A percentile compares a stretch with the other conserved stretches of the same genome.
These are phyloP conservation scores for Chrysina gloriosa DNA, from an alignment of 2,888 invertebrate genomes.

Conservation along the genomic window DNA sequence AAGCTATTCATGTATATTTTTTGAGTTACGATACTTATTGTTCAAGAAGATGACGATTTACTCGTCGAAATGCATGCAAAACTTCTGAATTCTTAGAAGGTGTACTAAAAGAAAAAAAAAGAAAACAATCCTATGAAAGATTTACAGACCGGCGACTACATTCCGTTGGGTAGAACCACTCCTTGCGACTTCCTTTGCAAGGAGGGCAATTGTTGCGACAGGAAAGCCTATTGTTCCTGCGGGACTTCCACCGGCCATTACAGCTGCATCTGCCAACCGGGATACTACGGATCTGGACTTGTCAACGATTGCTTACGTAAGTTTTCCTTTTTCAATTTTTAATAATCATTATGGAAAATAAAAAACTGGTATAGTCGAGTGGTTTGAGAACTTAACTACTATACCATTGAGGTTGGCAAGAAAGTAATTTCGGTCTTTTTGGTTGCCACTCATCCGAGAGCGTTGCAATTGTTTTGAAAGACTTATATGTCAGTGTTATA, in stretches of 20 bases:
- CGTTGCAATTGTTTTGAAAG: too few relatives aligned
- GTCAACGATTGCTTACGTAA: constrained; percentile 71
- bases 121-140: constrained; percentile 62
- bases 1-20: background rate
- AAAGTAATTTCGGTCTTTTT: too few relatives aligned
- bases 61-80: too few relatives aligned
- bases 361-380: too few relatives aligned
- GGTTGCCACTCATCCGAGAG: too few relatives aligned
- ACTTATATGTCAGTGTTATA: too few relatives aligned
- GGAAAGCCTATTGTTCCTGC: constrained; percentile 72
- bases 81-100: too few relatives aligned
- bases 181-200: constrained; percentile 70
- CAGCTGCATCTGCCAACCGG: constrained; percentile 74
- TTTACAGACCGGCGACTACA: constrained; percentile 71
- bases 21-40: background rate
- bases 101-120: background rate
- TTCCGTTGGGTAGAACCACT: constrained; percentile 64
- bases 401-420: too few relatives aligned
- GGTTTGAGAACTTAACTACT: too few relatives aligned
- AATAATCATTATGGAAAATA: background rate
- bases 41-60: too few relatives aligned
- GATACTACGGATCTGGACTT: constrained; percentile 75
- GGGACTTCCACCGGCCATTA: constrained; percentile 77
- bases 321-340: constrained; percentile 47
- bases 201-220: constrained; percentile 70